These are phyloP conservation scores for Acropora tenuis DNA, from an alignment of 64 coral and sea anemone genomes.

Conservation along the genomic window DNA sequence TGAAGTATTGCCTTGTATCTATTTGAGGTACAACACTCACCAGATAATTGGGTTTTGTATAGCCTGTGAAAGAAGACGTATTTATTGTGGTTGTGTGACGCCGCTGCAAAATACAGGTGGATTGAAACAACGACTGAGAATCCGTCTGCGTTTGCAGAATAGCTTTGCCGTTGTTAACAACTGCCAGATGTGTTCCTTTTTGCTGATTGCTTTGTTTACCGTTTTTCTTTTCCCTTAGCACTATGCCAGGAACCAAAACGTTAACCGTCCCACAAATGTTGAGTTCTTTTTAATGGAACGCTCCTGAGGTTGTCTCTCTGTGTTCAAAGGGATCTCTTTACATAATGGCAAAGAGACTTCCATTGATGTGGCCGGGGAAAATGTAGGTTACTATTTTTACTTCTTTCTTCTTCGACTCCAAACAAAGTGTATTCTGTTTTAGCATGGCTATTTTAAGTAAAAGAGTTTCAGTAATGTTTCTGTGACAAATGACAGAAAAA, in stretches of 20 bases:
- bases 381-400: not conserved
- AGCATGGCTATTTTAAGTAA: not conserved
- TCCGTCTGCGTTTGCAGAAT: not conserved
- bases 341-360: conserved; percentile 4
- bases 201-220: not conserved
- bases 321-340: not conserved
- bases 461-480: conserved; percentile 1
- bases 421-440: not conserved
- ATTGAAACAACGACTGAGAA: not conserved
- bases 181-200: not conserved
- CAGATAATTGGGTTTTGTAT: not conserved
- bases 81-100: not conserved
- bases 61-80: not conserved
- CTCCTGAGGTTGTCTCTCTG: not conserved
- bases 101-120: not conserved
- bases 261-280: not conserved
- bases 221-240: not conserved
- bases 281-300: conserved; percentile 1
- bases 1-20: conserved; percentile 8
- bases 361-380: not conserved
- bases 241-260: not conserved
- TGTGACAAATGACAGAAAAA: not conserved
- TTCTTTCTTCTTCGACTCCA: not conserved
- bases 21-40: not conserved
- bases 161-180: not conserved